Conservation (phyloP, 1,140 invertebrate species). For the Caerostris extrusa region DNA sequence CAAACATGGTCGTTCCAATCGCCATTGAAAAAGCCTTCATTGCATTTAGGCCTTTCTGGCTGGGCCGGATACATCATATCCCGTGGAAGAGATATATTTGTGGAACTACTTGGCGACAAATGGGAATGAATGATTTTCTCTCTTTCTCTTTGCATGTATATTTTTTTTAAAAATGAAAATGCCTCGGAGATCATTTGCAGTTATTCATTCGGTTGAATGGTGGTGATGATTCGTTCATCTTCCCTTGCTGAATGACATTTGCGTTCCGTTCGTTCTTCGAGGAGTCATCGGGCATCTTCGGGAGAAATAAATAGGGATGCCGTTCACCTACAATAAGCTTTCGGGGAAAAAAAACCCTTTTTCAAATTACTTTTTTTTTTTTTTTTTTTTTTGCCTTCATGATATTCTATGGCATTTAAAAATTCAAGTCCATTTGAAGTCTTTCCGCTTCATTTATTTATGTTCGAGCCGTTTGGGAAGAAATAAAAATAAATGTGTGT, state of each 20-base stretch:
- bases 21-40: conserved; percentile 27
- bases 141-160: conserved; percentile 9
- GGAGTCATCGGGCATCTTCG: neutral
- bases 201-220: neutral
- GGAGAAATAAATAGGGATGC: conserved; percentile 7
- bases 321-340: neutral
- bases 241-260: conserved; percentile 1
- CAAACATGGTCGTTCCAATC: conserved; percentile 40
- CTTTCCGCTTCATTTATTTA: no score
- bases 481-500: no score
- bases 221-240: neutral
- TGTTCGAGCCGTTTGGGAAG: no score
- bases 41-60: neutral
- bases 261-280: neutral
- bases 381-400: neutral
- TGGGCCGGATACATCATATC: conserved; percentile 25
- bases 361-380: no score
- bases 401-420: no score
- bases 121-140: neutral
- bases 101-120: conserved; percentile 37
- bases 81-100: conserved; percentile 5
- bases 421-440: no score
- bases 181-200: conserved; percentile 16
- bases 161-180: conserved; percentile 34
- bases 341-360: no score